Base-by-base conservation (phyloP, 2,888 invertebrate genomes). In the Heteropelma amictum region DNA sequence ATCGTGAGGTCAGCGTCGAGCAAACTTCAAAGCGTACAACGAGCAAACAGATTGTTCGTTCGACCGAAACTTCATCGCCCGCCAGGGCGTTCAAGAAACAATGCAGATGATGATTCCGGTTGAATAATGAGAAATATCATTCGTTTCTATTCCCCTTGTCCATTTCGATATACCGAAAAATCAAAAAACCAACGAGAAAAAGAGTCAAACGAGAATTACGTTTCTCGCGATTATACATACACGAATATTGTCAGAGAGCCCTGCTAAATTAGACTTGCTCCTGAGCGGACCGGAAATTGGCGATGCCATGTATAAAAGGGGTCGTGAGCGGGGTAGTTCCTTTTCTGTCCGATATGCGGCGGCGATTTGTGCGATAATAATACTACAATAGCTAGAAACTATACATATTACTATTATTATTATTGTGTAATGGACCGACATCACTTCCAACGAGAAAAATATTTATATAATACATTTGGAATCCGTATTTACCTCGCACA, bases 11-110 rank as follows among this genome's bases (percentile, higher is more conserved):
- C 33, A 23, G 4, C 21, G n/a, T 33, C 28, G 61, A 47, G 61
- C 76, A 40, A 72, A 33, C 35, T 10, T 77, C 12, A 30, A 60
- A 63, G 76, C 72, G 58, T 73, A 71, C 81, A 12, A 80, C 82
- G 72, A 79, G 77, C 82, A 60, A 84, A 81, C 76, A 85, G 80
- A 63, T 70, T 80, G 61, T 77, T 74, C 63, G 45, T 30, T 77
- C 77, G 0, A 72, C 77, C 61, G 77, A 72, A 42, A 60, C 65
- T 49, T 38, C 67, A 12, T 21, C 60, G 5, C 19, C 35, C 7
- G 49, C 40, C 10, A 61, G 68, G 42, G 12, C 72, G 0, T 54
- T 72, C 28, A 73, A 56, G 33, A 73, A 73, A 56, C 72, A 68
- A 33, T 68, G 63, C 56, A 73, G 72, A 56, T 68, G 72, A 72